A percentile compares a stretch with the other conserved stretches of the same genome.
These are phyloP conservation scores for Acyrthosiphon pisum DNA, from an alignment of 1,140 invertebrate species.

Conservation along the genomic window DNA sequence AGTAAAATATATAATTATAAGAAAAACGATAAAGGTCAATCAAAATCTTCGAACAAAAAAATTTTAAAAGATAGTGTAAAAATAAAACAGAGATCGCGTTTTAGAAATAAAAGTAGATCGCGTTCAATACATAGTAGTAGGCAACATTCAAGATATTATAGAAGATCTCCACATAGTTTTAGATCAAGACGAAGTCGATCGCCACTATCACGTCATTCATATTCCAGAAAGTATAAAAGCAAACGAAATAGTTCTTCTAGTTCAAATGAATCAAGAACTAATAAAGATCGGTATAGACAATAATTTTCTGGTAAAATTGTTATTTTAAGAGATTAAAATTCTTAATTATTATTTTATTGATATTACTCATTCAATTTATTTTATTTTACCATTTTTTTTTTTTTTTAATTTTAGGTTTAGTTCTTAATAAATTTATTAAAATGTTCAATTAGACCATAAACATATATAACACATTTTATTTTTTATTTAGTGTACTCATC, in stretches of 20 bases:
- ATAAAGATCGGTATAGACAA: slow-evolving; percentile 21
- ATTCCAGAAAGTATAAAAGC: slow-evolving; percentile 19
- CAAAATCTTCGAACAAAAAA: slow-evolving; percentile 10
- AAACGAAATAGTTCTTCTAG: slow-evolving; percentile 46
- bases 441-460: neutral
- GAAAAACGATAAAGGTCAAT: slow-evolving; percentile 28
- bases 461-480: neutral
- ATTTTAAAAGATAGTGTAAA: neutral
- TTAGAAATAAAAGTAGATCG: slow-evolving; percentile 25
- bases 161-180: slow-evolving; percentile 31
- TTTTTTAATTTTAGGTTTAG: neutral
- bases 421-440: neutral
- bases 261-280: slow-evolving; percentile 39
- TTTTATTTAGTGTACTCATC: neutral
- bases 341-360: neutral
- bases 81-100: neutral
- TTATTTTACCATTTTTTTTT: neutral
- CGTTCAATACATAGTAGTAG: slow-evolving; percentile 12
- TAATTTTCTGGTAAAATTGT: neutral
- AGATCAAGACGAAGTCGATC: slow-evolving; percentile 40
- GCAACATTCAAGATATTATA: slow-evolving; percentile 11
- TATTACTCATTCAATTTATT: neutral
- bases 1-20: slow-evolving; percentile 21
- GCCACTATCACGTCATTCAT: neutral
- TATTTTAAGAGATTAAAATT: neutral